Conservation (phyloP, 92 coral and sea anemone genomes). For the Porites lobata region DNA sequence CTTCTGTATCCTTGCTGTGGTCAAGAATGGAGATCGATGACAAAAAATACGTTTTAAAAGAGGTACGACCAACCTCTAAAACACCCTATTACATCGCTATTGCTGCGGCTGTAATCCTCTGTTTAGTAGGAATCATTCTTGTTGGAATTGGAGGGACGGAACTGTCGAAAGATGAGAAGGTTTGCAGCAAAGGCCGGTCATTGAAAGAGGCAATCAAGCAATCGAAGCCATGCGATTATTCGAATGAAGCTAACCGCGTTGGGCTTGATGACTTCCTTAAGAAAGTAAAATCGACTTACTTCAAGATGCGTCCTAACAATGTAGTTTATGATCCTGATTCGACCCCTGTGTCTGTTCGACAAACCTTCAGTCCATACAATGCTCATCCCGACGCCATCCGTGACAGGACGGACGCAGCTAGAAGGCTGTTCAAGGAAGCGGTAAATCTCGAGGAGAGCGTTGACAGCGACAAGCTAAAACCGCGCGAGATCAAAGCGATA, state of each 20-base stretch:
- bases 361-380: constrained; percentile 90
- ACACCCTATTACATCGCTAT: constrained; percentile 46
- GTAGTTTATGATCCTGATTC: constrained; percentile 78
- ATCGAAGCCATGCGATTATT: constrained; percentile 55
- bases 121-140: constrained; percentile 77
- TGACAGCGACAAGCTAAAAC: constrained; percentile 69
- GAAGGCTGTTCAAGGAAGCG: constrained; percentile 59
- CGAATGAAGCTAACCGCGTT: constrained; percentile 81
- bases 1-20: not conserved
- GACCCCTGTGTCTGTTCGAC: constrained; percentile 55
- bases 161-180: not conserved
- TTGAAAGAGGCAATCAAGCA: constrained; percentile 15
- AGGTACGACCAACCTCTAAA: constrained; percentile 24
- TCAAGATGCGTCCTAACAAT: constrained; percentile 82
- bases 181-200: not conserved
- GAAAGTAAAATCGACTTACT: constrained; percentile 81
- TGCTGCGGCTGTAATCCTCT: constrained; percentile 55
- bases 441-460: constrained; percentile 22
- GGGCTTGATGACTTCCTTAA: constrained; percentile 71
- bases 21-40: constrained; percentile 9
- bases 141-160: constrained; percentile 66
- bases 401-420: constrained; percentile 81
- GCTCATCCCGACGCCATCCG: constrained; percentile 90
- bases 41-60: constrained; percentile 19
- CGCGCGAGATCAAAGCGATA: constrained; percentile 90